phyloP scores from a whole-genome alignment of 2,888 invertebrate species.

The Nomada fabriciana region DNA sequence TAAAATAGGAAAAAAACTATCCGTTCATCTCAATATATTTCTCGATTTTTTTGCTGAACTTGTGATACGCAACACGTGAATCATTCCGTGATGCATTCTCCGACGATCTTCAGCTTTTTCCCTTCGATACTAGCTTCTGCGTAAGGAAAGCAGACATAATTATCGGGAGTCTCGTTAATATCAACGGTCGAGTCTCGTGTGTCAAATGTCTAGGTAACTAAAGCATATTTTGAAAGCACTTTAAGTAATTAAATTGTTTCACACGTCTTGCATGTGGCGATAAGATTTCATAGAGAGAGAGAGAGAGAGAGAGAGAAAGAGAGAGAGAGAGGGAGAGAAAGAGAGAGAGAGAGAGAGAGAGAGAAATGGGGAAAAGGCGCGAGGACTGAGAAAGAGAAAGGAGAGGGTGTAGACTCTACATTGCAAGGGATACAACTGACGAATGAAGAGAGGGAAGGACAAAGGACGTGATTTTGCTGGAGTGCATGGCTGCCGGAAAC shows the following conservation, averaged over 20 bases:
- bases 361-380: background rate
- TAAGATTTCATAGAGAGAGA: background rate
- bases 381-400: background rate
- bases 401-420: too few relatives aligned
- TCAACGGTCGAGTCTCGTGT: constrained; percentile 19
- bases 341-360: background rate
- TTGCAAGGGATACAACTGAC: background rate
- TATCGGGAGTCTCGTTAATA: constrained; percentile 17
- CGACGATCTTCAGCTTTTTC: background rate
- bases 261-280: background rate
- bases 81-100: background rate
- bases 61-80: background rate
- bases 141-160: constrained; percentile 12
- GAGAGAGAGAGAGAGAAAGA: background rate
- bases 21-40: background rate
- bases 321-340: background rate
- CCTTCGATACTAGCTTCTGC: background rate
- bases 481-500: constrained; percentile 20
- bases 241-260: background rate
- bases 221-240: constrained; percentile 1
- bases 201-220: background rate
- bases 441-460: background rate
- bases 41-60: background rate
- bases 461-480: constrained; percentile 14
- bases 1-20: background rate